Conservation (phyloP, 1,140 invertebrate species). For the Drosophila arizonae region DNA sequence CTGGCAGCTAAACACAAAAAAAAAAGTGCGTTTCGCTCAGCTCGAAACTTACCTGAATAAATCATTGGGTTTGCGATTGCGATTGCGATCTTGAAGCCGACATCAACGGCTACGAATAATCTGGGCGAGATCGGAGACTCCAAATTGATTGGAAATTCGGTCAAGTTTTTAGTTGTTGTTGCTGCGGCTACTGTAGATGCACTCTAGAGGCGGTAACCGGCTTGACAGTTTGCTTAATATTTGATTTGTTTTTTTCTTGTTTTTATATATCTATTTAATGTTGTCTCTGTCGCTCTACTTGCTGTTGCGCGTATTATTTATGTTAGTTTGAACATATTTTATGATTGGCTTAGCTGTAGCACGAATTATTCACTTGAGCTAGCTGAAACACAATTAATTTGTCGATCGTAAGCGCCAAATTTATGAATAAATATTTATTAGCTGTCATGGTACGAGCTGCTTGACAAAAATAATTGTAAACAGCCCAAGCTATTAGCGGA, state of each 20-base stretch:
- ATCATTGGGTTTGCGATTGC: constrained; percentile 55
- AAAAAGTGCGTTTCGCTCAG: constrained; percentile 38
- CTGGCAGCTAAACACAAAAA: constrained; percentile 16
- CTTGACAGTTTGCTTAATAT: constrained; percentile 51
- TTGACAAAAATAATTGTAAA: constrained; percentile 18
- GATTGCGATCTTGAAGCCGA: constrained; percentile 45
- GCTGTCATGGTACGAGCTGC: constrained; percentile 51
- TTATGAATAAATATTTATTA: constrained; percentile 60
- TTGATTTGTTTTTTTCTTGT: constrained; percentile 25
- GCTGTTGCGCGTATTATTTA: constrained; percentile 43
- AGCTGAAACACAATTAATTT: constrained; percentile 35
- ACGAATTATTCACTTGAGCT: constrained; percentile 35
- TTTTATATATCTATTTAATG: constrained; percentile 27
- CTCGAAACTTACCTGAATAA: constrained; percentile 68
- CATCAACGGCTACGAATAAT: constrained; percentile 29
- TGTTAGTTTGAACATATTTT: constrained; percentile 46
- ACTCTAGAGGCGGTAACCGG: constrained; percentile 62
- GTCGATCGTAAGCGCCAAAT: constrained; percentile 22
- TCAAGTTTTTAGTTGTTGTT: constrained; percentile 59
- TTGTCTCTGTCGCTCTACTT: constrained; percentile 36
- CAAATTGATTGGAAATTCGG: constrained; percentile 67
- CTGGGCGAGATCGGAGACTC: constrained; percentile 67
- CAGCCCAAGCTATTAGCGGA: constrained; percentile 40
- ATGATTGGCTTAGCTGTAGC: constrained; percentile 16
- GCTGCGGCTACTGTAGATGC: constrained; percentile 45